Evolutionary conservation across 2,113 vertebrate genomes (phyloP).

Genomic region (Phrynosoma blainvillii): DNA sequence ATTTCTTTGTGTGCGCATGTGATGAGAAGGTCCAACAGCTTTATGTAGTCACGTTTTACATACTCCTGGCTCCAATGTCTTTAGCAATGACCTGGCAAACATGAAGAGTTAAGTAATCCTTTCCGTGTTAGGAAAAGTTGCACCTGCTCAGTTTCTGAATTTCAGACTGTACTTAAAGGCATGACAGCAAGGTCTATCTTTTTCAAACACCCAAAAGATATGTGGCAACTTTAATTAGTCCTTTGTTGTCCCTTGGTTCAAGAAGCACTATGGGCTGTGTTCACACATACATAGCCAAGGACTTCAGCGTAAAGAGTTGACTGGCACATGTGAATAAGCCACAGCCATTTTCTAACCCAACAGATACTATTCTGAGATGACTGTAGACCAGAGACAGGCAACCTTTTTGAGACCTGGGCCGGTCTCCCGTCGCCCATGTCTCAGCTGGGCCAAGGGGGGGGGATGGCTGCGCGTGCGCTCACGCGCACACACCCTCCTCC

Average conservation of each 20-base stretch:
- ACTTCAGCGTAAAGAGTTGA: not conserved
- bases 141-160: not conserved
- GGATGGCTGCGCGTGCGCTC: too few species aligned
- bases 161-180: not conserved
- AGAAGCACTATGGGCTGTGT: not conserved
- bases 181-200: not conserved
- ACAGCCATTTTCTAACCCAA: too few species aligned
- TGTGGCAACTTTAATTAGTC: not conserved
- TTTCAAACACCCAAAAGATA: not conserved
- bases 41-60: not conserved
- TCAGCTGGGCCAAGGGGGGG: too few species aligned
- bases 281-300: not conserved
- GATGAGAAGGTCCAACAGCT: not conserved
- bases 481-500: too few species aligned
- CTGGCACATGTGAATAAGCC: not conserved
- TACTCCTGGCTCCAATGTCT: not conserved
- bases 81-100: not conserved
- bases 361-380: not conserved
- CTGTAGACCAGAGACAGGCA: not conserved
- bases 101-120: not conserved
- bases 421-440: too few species aligned
- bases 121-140: too few species aligned
- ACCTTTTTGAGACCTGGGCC: too few species aligned
- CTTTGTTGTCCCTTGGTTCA: not conserved
- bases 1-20: not conserved